Evolutionary conservation across 2,888 invertebrate species (phyloP).

Genomic region (Catocala fraxini): DNA sequence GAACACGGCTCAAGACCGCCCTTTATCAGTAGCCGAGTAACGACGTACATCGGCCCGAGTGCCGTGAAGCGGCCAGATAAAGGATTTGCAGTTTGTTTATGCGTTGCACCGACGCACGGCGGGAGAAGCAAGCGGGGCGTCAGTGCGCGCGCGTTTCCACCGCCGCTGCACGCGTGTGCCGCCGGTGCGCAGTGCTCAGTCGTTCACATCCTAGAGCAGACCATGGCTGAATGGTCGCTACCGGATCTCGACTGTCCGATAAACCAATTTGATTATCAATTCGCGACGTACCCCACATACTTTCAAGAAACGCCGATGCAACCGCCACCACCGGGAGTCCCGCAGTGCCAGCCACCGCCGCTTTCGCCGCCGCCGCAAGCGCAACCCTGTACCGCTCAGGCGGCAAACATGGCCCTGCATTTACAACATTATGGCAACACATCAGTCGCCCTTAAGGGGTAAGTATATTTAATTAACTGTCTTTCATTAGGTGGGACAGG

Average conservation of each 20-base stretch:
- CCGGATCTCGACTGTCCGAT: conserved; percentile 59
- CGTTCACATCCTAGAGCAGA: conserved; percentile 38
- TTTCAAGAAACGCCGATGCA: conserved; percentile 44
- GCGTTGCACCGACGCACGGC: conserved; percentile 68
- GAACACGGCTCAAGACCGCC: conserved; percentile 51
- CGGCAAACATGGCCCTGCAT: conserved; percentile 28
- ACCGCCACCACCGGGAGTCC: conserved; percentile 38
- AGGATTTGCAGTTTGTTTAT: conserved; percentile 82
- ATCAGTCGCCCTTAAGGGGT: conserved; percentile 50
- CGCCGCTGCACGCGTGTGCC: conserved; percentile 71
- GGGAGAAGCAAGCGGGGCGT: conserved; percentile 59
- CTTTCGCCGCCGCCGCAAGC: conserved; percentile 39
- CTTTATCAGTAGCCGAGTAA: conserved; percentile 70
- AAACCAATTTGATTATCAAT: conserved; percentile 56
- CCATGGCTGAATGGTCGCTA: conserved; percentile 70
- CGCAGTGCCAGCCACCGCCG: conserved; percentile 38
- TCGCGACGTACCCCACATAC: conserved; percentile 51
- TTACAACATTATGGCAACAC: conserved; percentile 30
- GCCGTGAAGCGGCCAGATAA: conserved; percentile 68
- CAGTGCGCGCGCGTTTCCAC: conserved; percentile 76
- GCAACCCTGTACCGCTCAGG: conserved; percentile 34
- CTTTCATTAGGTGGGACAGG: neutral
- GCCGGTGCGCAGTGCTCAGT: conserved; percentile 59
- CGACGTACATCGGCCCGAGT: conserved; percentile 59
- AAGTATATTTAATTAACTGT: conserved; percentile 28